phyloP scores from a whole-genome alignment of 2,888 invertebrate species.

The Subacronicta megacephala region DNA sequence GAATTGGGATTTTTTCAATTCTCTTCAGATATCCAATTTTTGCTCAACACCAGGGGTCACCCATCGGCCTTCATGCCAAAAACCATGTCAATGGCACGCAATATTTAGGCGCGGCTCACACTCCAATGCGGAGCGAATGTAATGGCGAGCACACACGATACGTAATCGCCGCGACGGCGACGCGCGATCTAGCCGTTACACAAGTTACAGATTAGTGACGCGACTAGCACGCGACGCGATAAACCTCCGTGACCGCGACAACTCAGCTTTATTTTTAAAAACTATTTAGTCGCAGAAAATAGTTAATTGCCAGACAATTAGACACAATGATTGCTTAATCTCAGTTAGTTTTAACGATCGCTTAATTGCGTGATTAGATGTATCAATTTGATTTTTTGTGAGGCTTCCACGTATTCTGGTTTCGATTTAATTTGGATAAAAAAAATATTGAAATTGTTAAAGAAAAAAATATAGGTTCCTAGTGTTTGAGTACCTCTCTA shows the following conservation, averaged over 20 bases:
- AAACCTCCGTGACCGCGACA: conserved; percentile 74
- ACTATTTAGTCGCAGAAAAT: conserved; percentile 43
- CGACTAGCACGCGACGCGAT: conserved; percentile 74
- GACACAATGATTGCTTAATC: conserved; percentile 54
- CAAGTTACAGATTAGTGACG: conserved; percentile 77
- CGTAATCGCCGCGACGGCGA: conserved; percentile 49
- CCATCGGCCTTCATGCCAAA: conserved; percentile 61
- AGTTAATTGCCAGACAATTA: conserved; percentile 61
- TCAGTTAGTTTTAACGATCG: conserved; percentile 42
- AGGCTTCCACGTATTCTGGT: neutral
- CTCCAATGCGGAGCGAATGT: conserved; percentile 65
- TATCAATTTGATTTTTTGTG: conserved; percentile 27
- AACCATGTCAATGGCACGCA: conserved; percentile 71
- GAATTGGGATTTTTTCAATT: too few relatives aligned
- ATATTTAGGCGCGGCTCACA: conserved; percentile 57
- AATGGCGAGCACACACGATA: conserved; percentile 78
- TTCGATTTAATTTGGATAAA: conserved; percentile 2
- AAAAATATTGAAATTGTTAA: neutral
- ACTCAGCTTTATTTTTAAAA: conserved; percentile 59
- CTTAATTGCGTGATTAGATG: conserved; percentile 46
- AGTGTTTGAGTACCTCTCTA: neutral
- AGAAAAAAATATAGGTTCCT: conserved; percentile 2
- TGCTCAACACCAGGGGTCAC: conserved; percentile 35
- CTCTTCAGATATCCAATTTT: neutral
- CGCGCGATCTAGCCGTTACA: conserved; percentile 70